These are phyloP conservation scores for Falco cherrug DNA, from an alignment of 2,797 vertebrate genomes.

Conservation along the genomic window DNA sequence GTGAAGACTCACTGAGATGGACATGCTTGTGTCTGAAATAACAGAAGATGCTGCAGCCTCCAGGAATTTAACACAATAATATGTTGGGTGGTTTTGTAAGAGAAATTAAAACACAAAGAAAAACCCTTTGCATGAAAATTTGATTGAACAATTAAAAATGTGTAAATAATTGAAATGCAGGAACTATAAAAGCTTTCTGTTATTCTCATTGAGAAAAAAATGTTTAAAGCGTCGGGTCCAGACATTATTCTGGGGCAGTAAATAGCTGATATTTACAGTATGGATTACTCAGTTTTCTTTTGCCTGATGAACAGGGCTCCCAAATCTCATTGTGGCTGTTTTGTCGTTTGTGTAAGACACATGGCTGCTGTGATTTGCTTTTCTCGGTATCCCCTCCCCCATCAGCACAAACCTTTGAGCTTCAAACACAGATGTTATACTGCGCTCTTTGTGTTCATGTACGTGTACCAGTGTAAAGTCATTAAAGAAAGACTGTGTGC, in stretches of 20 bases:
- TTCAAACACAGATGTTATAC: constrained; percentile 47
- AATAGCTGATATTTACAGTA: constrained; percentile 26
- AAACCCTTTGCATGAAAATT: neutral
- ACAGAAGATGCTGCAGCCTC: neutral
- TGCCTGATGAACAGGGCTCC: constrained; percentile 47
- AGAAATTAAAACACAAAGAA: neutral
- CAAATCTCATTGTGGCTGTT: constrained; percentile 55
- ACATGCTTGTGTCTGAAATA: neutral
- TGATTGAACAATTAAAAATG: neutral
- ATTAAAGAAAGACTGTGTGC: neutral
- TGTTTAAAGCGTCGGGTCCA: neutral
- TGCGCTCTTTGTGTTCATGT: constrained; percentile 55
- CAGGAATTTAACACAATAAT: constrained; percentile 7
- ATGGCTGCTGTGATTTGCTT: constrained; percentile 69
- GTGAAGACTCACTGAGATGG: neutral
- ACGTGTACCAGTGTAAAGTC: neutral
- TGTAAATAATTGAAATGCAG: constrained; percentile 29
- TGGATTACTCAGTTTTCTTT: constrained; percentile 42
- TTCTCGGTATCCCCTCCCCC: constrained; percentile 69
- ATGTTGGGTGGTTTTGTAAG: neutral
- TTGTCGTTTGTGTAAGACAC: constrained; percentile 46
- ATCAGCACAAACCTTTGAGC: constrained; percentile 54
- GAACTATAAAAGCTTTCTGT: neutral
- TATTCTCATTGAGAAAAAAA: neutral
- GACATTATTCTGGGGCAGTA: neutral